Percentiles rank a stretch among this genome's conserved stretches.
Evolutionary conservation across 2,888 invertebrate species (phyloP).

Genomic region (Steinernema scapterisci): DNA sequence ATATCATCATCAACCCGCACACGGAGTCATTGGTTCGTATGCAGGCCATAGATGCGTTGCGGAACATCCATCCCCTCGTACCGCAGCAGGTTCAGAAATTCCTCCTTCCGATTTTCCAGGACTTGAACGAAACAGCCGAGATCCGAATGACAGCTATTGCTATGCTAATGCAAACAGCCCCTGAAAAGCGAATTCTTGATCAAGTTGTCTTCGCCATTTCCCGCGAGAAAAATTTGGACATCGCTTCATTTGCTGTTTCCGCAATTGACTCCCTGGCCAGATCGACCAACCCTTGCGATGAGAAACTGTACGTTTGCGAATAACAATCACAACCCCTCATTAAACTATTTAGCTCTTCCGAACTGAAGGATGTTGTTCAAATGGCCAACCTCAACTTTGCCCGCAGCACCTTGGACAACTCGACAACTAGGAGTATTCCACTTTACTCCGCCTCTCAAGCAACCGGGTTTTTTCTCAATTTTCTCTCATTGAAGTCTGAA

Average conservation of each 20-base stretch:
- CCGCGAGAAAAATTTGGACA: conserved; percentile 54
- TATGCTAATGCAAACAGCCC: conserved; percentile 51
- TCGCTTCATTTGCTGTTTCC: conserved; percentile 55
- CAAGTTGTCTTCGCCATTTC: conserved; percentile 51
- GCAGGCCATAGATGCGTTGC: conserved; percentile 62
- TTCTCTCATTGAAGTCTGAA: conserved; percentile 33
- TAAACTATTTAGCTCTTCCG: not conserved
- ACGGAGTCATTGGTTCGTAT: conserved; percentile 38
- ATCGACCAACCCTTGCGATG: conserved; percentile 52
- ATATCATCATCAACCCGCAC: conserved; percentile 42
- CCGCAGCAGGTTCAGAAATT: conserved; percentile 56
- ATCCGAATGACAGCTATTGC: conserved; percentile 58
- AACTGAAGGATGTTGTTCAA: not conserved
- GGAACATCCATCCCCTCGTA: conserved; percentile 46
- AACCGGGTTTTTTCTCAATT: conserved; percentile 33
- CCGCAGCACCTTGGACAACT: not conserved
- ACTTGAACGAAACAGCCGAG: conserved; percentile 52
- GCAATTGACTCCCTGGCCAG: conserved; percentile 49
- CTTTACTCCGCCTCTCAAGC: not conserved
- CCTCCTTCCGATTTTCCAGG: conserved; percentile 60
- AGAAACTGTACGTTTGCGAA: conserved; percentile 36
- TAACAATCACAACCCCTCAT: not conserved
- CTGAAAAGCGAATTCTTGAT: conserved; percentile 52
- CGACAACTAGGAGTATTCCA: not conserved
- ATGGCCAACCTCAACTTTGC: not conserved